phyloP scores from a whole-genome alignment of 2,113 vertebrate species.

The Zosterops japonicus region DNA sequence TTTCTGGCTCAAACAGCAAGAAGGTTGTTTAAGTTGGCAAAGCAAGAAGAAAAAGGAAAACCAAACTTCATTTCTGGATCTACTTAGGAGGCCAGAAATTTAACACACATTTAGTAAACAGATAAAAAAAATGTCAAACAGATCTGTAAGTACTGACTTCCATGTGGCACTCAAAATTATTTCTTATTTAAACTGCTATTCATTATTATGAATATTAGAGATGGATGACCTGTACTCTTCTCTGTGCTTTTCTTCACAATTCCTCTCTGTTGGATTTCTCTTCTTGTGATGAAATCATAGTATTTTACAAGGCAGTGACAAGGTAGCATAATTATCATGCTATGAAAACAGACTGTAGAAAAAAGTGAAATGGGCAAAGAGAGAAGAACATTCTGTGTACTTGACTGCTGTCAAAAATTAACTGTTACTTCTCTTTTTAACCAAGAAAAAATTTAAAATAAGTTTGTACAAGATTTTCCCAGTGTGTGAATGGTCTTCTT shows the following conservation, averaged over 20 bases:
- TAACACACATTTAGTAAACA: not conserved
- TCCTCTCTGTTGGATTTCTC: slow-evolving; percentile 7
- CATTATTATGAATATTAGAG: not conserved
- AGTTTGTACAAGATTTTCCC: not conserved
- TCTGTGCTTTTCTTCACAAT: not conserved
- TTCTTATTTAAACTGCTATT: not conserved
- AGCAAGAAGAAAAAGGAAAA: not conserved
- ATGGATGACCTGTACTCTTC: not conserved
- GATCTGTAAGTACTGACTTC: not conserved
- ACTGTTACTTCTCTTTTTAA: not conserved
- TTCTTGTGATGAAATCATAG: not conserved
- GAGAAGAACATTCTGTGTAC: not conserved
- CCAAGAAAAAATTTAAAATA: not conserved
- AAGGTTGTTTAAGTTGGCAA: not conserved
- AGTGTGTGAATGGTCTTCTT: not conserved
- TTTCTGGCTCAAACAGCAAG: not conserved
- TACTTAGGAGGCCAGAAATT: not conserved
- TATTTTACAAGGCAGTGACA: not conserved
- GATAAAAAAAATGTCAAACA: not conserved
- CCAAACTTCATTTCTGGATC: not conserved
- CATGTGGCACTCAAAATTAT: not conserved
- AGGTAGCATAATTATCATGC: slow-evolving; percentile 6
- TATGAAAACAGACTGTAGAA: slow-evolving; percentile 15
- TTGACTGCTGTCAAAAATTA: not conserved
- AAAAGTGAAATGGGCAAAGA: slow-evolving; percentile 18